A percentile compares a stretch with the other conserved stretches of the same genome.
Evolutionary conservation across 2,797 vertebrate species (phyloP).

Genomic region (Gallinago stenura): DNA sequence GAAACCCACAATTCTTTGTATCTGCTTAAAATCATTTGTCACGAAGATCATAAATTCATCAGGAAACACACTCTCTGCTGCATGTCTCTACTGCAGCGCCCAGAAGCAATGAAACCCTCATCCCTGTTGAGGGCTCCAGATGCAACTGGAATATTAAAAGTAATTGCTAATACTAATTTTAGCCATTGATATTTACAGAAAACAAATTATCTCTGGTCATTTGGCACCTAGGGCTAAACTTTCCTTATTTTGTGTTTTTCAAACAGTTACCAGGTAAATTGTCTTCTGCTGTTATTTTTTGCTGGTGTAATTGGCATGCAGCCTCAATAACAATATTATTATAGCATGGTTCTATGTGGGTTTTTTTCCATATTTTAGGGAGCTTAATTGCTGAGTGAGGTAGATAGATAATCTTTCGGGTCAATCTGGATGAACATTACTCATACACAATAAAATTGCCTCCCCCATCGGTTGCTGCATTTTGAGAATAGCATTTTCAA

Average conservation of each 20-base stretch:
- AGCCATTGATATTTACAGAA: background rate
- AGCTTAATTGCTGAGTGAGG: constrained; percentile 22
- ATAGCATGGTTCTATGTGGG: background rate
- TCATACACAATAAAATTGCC: background rate
- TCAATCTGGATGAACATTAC: constrained; percentile 1
- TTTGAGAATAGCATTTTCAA: background rate
- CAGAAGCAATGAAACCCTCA: constrained; percentile 1
- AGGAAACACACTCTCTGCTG: background rate
- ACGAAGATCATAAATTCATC: background rate
- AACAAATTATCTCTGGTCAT: background rate
- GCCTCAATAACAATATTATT: background rate
- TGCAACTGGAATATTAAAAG: constrained; percentile 9
- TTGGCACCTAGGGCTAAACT: background rate
- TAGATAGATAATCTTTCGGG: background rate
- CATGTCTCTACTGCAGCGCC: background rate
- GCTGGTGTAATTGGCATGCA: background rate
- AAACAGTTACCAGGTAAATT: background rate
- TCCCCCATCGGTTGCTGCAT: background rate
- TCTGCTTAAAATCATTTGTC: background rate
- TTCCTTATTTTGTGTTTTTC: background rate
- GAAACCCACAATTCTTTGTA: background rate
- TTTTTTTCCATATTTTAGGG: constrained; percentile 33
- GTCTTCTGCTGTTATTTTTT: background rate
- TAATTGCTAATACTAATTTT: constrained; percentile 14
- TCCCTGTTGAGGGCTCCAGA: background rate